Evolutionary conservation across 2,113 vertebrate species (phyloP), one percentile per base, ranked within the genome.

Genomic region (Poeciliopsis prolifica): DNA sequence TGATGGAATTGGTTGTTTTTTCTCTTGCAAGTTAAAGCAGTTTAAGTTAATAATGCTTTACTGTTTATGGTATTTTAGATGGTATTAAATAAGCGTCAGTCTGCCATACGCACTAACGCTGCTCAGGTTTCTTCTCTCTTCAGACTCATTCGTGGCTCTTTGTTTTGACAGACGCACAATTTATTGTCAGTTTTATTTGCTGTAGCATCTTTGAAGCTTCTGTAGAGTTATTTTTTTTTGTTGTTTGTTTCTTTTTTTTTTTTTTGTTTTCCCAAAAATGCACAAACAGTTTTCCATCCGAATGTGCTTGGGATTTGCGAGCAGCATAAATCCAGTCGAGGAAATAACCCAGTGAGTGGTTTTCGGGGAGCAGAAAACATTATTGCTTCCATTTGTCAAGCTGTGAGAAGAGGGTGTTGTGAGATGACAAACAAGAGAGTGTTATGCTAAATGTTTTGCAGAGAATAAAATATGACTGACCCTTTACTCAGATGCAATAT

Each of bases 341-440:
- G 30, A 71, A 44, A 66, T 33, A 24, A 11, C 13, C 11, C 66
- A 37, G 13, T 40, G n/a, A 28, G 77, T 68, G 64, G 17, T 31
- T 63, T 63, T 60, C 13, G 33, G 28, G 0, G 19, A 64, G 73
- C 70, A 44, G 4, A 24, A 58, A 68, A 33, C 29, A 30, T 65
- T 76, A 31, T 42, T 70, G 61, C 58, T 65, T 65, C 51, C 22
- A 61, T 74, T 79, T 73, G 66, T 77, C 68, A 77, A 33, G 61
- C 67, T 37, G 70, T 1, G 24, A 68, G 54, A 35, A 4, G 51
- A 29, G n/a, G 69, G 40, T 30, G 58, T 62, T 61, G 58, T 31
- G 68, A 80, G 44, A 8, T 75, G 72, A 79, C 64, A 63, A 66
- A 75, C 70, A 35, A 67, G 35, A 75, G 51, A 83, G 29, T 70